Base-by-base conservation (phyloP, 2,113 vertebrate species). In the Megaceryle torquata region DNA sequence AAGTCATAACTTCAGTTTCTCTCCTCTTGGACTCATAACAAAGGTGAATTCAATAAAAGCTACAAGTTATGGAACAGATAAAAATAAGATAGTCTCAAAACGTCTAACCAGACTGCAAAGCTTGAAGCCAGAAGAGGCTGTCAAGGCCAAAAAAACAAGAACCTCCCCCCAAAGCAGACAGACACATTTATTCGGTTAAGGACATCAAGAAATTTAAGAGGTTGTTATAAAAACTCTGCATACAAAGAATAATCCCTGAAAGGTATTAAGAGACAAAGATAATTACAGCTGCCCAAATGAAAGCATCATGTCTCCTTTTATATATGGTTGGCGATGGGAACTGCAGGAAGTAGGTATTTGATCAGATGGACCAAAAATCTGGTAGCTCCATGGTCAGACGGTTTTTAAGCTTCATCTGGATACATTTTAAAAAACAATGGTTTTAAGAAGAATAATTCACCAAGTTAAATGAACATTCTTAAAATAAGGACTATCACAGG, bases 21-120 rank as follows among this genome's bases (percentile, higher is more conserved):
- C 57, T 92, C 77, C 65, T 88, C 80, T 59, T 78, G 44, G 93
- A 85, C 77, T 63, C 74, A 35, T 83, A 95, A 95, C 61, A 91
- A 93, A 92, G 41, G n/a, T 46, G 80, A 88, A 95, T 91, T 91
- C 90, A 94, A 91, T 95, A 95, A 95, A 93, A 95, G 50, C 83
- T 87, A 44, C 50, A 93, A 96, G 91, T 92, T 89, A 92, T 7
- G 82, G 70, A 93, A 86, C 22, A 92, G 86, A 89, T 91, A 91
- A 94, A 95, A 96, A 82, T 80, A 92, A 86, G 80, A 86, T 12
- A 57, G 35, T 69, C 65, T 91, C 83, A 88, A 81, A 94, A 84
- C 5, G 15, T 64, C 72, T 85, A 91, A 72, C 74, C 63, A 72
- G 69, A 65, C 60, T 54, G 61, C 46, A 93, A 37, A 82, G 51